Conservation (phyloP, 2,113 vertebrate genomes). For the Murina feae region DNA sequence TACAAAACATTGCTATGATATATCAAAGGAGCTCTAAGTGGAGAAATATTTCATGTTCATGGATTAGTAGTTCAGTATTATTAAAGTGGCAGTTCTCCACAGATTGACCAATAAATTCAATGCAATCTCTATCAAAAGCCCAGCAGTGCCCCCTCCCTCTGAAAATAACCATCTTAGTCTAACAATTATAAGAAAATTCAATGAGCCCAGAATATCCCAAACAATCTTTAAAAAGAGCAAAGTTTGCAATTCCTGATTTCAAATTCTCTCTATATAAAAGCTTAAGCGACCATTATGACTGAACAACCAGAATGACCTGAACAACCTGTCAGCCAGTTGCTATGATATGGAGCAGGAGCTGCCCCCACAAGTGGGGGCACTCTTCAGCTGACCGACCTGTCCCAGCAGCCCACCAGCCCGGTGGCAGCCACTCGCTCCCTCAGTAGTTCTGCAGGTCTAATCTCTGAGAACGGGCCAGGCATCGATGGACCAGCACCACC, state of each 20-base stretch:
- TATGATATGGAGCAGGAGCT: too few relatives aligned
- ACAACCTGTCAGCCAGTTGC: too few relatives aligned
- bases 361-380: too few relatives aligned
- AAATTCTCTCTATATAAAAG: neutral
- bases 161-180: neutral
- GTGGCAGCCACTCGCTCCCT: too few relatives aligned
- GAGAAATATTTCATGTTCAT: neutral
- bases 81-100: neutral
- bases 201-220: conserved; percentile 10
- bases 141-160: neutral
- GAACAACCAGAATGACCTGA: too few relatives aligned
- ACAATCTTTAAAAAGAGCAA: conserved; percentile 1
- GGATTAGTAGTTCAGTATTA: conserved; percentile 13
- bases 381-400: too few relatives aligned
- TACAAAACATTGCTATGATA: neutral
- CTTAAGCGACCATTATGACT: too few relatives aligned
- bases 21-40: neutral
- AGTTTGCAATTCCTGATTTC: neutral
- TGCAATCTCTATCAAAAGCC: neutral
- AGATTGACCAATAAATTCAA: neutral
- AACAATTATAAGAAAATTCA: conserved; percentile 1
- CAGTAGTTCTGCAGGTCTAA: too few relatives aligned
- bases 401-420: too few relatives aligned
- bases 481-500: too few relatives aligned
- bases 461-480: too few relatives aligned